Conservation (phyloP, 92 coral and sea anemone genomes). For the Porites divaricata region DNA sequence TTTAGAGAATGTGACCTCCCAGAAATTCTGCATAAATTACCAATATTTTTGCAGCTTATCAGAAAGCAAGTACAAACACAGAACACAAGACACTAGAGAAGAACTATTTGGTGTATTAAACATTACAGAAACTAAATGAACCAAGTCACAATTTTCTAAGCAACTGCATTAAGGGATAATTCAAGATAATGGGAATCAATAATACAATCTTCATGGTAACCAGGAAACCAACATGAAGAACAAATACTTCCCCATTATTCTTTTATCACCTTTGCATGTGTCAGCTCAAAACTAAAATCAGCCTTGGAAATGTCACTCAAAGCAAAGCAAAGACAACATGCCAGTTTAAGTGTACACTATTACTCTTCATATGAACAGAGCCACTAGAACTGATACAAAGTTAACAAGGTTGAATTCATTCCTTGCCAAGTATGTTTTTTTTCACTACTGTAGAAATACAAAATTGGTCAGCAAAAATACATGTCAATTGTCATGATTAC, state of each 20-base stretch:
- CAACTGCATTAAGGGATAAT: too few relatives aligned
- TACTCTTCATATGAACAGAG: background rate
- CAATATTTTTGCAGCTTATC: too few relatives aligned
- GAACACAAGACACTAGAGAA: too few relatives aligned
- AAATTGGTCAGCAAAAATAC: background rate
- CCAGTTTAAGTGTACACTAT: background rate
- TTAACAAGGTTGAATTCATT: too few relatives aligned
- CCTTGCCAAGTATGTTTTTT: background rate
- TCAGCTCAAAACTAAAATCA: background rate
- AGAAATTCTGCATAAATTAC: too few relatives aligned
- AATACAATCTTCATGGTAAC: background rate
- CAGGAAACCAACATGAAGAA: conserved; percentile 18
- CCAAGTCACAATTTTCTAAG: too few relatives aligned
- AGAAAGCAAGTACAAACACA: too few relatives aligned
- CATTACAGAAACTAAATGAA: too few relatives aligned
- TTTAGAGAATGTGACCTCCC: too few relatives aligned
- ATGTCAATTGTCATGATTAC: background rate
- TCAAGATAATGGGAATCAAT: too few relatives aligned
- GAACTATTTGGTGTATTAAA: too few relatives aligned
- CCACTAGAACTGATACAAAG: background rate
- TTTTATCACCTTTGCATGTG: background rate
- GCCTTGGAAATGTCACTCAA: background rate
- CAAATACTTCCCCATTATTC: conserved; percentile 3
- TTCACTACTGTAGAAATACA: background rate
- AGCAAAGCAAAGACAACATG: background rate